Base-by-base conservation (phyloP, 2,888 invertebrate species). In the Drosophila meridionalis region DNA sequence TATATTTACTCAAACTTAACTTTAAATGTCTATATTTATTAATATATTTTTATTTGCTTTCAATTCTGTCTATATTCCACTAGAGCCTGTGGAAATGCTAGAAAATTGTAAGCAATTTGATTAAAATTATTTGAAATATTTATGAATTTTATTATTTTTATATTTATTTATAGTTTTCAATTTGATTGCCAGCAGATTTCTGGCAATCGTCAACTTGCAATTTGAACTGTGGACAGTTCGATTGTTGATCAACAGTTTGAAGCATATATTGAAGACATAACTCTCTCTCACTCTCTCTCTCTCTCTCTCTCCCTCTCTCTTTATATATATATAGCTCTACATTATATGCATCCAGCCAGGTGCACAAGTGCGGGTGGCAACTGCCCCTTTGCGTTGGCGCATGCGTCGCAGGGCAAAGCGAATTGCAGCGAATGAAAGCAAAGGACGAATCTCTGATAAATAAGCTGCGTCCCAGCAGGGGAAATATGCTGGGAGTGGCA, bases 401-500 rank as follows among this genome's bases (percentile, higher is more conserved):
- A 72, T 62, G 59, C 76, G 77, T 68, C 26, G 42, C 36, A n/a
- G 20, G 20, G 9, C 12, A 20, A 26, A 42, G 38, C 45, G 28
- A 60, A 57, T 38, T 71, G 71, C 79, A 71, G 63, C 63, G 63
- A 66, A 78, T 63, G 56, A 26, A 12, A 38, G 8, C 55, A 1
- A 30, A 53, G 30, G 30, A 11, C n/a, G 42, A 56, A 59, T 20
- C 47, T n/a, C 45, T 50, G 59, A 76, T 78, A 78, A 72, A 71
- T 78, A 79, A 68, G 57, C 57, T 26, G 9, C 40, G 48, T 42
- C 34, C 3, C 63, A 11, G 32, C 60, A 75, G 80, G 77, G 80
- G 77, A 75, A 75, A 79, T 53, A 9, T 48, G 12, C 7, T 73
- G 73, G 73, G 78, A 77, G 77, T 69, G 69, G 70, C 79, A 63